Evolutionary conservation across 2,113 vertebrate genomes (phyloP), one percentile per base, ranked within the genome.

Genomic region (Pantherophis guttatus): DNA sequence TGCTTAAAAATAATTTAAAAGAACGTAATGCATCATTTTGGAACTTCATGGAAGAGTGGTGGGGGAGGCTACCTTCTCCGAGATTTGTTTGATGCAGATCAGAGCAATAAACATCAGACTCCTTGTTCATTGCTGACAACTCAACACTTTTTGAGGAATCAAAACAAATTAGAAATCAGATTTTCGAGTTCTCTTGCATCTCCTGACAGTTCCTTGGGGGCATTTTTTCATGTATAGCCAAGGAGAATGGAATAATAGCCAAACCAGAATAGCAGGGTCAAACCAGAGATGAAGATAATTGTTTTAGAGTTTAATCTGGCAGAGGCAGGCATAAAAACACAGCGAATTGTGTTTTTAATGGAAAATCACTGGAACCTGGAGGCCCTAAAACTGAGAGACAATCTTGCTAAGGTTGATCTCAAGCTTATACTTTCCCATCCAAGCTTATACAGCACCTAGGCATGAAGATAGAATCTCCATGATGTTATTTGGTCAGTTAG

Each of bases 121-220:
- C 48, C 44, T 86, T 24, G 33, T 48, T 23, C 8, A 5, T 10
- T 81, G 86, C 48, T 3, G 29, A 59, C 21, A 26, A 39, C 55
- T 6, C 5, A 62, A 86, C 57, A 19, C 59, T 65, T 90, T 86
- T 81, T 19, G 55, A 62, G 55, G 92, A 90, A 86, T 93, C 88
- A 93, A 86, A 93, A 90, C 92, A 90, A 93, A 90, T 93, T 86
- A 93, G 88, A 89, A 62, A 55, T 39, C 70, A 1, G 86, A 57
- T 90, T 86, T 86, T 33, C 12, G n/a, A 57, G 7, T 26, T 39
- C 59, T n/a, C 5, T 24, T 8, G 87, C 62, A 87, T 39, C 75
- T 53, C 55, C 48, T 44, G 88, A 21, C 55, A 29, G 75, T 39
- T 90, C 70, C 10, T 75, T 24, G 75, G 12, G 13, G 13, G 55